Percentiles rank a stretch among this genome's conserved stretches.
Evolutionary conservation across 2,888 invertebrate genomes (phyloP).

Genomic region (Coremacera marginata): DNA sequence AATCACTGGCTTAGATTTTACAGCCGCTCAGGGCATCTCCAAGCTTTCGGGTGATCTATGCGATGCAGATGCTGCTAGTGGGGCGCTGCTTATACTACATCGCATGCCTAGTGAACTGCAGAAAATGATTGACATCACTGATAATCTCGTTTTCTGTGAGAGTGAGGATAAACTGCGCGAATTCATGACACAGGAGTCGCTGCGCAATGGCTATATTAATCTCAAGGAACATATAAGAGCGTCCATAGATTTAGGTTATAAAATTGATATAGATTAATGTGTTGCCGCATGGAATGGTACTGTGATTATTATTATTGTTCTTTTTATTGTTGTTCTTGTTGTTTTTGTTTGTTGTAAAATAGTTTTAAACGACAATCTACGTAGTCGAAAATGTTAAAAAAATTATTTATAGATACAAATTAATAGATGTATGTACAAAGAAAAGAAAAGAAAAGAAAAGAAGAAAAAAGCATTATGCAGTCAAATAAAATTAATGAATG

Average conservation of each 20-base stretch:
- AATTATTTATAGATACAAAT: too few relatives aligned
- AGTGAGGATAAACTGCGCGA: slow-evolving; percentile 61
- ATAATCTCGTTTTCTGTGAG: slow-evolving; percentile 66
- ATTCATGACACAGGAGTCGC: slow-evolving; percentile 64
- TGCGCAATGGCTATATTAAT: slow-evolving; percentile 66
- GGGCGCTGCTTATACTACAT: slow-evolving; percentile 60
- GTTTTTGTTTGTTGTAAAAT: too few relatives aligned
- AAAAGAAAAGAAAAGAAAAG: too few relatives aligned
- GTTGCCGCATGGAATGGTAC: slow-evolving; percentile 17
- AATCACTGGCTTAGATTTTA: slow-evolving; percentile 79
- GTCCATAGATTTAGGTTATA: slow-evolving; percentile 68
- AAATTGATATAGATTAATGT: slow-evolving; percentile 62
- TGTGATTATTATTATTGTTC: too few relatives aligned
- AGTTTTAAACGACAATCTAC: too few relatives aligned
- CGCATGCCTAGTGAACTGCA: slow-evolving; percentile 60
- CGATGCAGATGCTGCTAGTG: slow-evolving; percentile 55
- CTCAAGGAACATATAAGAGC: slow-evolving; percentile 67
- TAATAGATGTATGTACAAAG: too few relatives aligned
- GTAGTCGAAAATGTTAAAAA: too few relatives aligned
- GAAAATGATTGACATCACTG: slow-evolving; percentile 63
- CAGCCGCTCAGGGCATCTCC: slow-evolving; percentile 72
- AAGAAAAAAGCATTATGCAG: too few relatives aligned
- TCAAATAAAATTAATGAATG: too few relatives aligned
- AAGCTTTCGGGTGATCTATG: slow-evolving; percentile 64
- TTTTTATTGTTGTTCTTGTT: too few relatives aligned